Percentiles rank a stretch among this genome's conserved stretches.
Conservation (phyloP, 2,888 invertebrate species). For the Parnassius glacialis region DNA sequence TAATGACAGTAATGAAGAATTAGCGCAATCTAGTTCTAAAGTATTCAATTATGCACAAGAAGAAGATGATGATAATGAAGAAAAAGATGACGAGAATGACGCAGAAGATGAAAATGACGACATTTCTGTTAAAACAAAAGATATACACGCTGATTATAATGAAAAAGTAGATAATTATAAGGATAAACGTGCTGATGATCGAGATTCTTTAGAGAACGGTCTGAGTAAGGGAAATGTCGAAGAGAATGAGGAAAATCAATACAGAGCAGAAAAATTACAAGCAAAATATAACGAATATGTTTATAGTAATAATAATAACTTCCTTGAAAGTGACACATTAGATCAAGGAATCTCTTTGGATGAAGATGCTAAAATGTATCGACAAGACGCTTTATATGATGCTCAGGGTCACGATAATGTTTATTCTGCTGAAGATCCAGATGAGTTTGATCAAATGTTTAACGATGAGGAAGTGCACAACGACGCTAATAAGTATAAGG, state of each 20-base stretch:
- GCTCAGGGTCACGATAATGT: slow-evolving; percentile 35
- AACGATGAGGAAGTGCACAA: slow-evolving; percentile 51
- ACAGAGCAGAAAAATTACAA: slow-evolving; percentile 19
- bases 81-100: slow-evolving; percentile 28
- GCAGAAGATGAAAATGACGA: slow-evolving; percentile 25
- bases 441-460: slow-evolving; percentile 44
- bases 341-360: slow-evolving; percentile 33
- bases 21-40: slow-evolving; percentile 53
- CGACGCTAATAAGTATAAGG: slow-evolving; percentile 42
- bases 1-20: slow-evolving; percentile 42
- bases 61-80: slow-evolving; percentile 40
- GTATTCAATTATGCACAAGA: slow-evolving; percentile 41
- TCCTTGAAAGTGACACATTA: not conserved
- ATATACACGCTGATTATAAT: slow-evolving; percentile 24
- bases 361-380: slow-evolving; percentile 43
- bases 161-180: slow-evolving; percentile 28
- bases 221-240: slow-evolving; percentile 34
- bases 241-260: slow-evolving; percentile 23
- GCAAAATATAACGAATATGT: slow-evolving; percentile 25
- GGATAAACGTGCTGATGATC: slow-evolving; percentile 22
- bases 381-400: slow-evolving; percentile 41
- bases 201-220: slow-evolving; percentile 33
- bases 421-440: slow-evolving; percentile 42
- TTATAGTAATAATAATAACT: slow-evolving; percentile 22
- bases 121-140: slow-evolving; percentile 29